Evolutionary conservation across 2,888 invertebrate genomes (phyloP), one percentile per base, ranked within the genome.

Genomic region (Dioctria rufipes): DNA sequence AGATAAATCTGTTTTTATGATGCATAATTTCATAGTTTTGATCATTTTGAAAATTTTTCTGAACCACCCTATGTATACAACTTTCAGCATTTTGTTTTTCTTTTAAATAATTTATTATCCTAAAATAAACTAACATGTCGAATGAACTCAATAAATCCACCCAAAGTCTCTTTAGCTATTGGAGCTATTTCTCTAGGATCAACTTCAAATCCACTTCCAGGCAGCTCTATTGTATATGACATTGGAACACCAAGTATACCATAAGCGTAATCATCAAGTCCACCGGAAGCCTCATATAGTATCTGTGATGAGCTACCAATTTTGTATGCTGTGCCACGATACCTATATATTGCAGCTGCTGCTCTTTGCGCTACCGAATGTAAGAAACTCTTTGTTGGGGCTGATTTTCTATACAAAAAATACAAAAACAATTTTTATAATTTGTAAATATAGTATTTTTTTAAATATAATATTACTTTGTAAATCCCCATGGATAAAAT

Each of bases 251-350:
- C 91, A 83, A 88, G 84, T 42, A 89, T 89, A n/a, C 88, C 91
- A 86, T 92, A 92, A 42, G 92, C 92, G 87, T 92, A 94, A 85
- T 94, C 94, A 85, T 93, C 93, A 83, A 93, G 90, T 54, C 92
- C 92, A 54, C 94, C 94, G 63, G 88, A 87, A 49, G 92, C 91
- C 13, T 89, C 88, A 83, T 93, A 93, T 83, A 90, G 89, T 5
- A 93, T 86, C 11, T 90, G 89, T 1, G 90, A 86, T 0, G 89
- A 89, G 3, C 90, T 92, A 3, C 92, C 93, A 67, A 92, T 90
- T 1, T 87, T 86, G 82, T 93, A 93, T 9, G 84, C 85, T 3
- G 88, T 83, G 89, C 88, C 82, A 87, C 86, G 73, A 83, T 88
- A 88, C 84, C 86, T 88, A 82, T 86, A 87, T 82, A 89, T 89